Evolutionary conservation across 2,888 invertebrate species (phyloP), one percentile per base, ranked within the genome.

Genomic region (Steinernema carpocapsae): DNA sequence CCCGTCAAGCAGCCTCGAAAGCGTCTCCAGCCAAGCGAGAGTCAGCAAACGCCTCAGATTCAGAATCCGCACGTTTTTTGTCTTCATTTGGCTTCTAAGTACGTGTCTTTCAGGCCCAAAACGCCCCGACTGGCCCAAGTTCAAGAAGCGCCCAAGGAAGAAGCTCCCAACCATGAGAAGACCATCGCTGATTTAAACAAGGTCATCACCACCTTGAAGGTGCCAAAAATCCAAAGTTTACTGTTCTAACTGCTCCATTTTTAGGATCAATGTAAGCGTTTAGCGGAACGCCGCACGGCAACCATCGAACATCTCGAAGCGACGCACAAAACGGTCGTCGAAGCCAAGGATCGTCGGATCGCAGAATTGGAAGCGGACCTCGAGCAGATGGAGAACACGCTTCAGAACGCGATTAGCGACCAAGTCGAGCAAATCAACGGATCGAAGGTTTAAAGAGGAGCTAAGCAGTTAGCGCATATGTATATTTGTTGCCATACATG

Each of bases 271-370:
- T 19, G 17, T 4, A 48, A 4, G 17, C 48, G 48, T 4, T 17
- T 48, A 14, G 14, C 4, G n/a, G 48, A 48, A 48, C 19, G 19
- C 48, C 48, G 19, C 48, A 17, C n/a, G 48, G 4, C 48, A 14
- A n/a, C 48, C 48, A 19, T 48, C n/a, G 48, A 48, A 4, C 2
- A 48, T 14, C 19, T 48, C 6, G 48, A 48, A 19, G 48, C 17
- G 19, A 4, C 48, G n/a, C 19, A 48, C 48, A 48, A 48, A 19
- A 48, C n/a, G 6, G 19, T 48, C 48, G 19, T 48, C 14, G 48
- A 48, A 48, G 19, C 19, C n/a, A 48, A 48, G 48, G 48, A 48
- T 48, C 48, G 48, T 4, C 48, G 48, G 6, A 48, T 48, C 48
- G 19, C 17, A 7, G 48, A 48, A 4, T 14, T 48, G 17, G 48